Evolutionary conservation across 2,888 invertebrate genomes (phyloP).

Genomic region (Anoncus sp.): DNA sequence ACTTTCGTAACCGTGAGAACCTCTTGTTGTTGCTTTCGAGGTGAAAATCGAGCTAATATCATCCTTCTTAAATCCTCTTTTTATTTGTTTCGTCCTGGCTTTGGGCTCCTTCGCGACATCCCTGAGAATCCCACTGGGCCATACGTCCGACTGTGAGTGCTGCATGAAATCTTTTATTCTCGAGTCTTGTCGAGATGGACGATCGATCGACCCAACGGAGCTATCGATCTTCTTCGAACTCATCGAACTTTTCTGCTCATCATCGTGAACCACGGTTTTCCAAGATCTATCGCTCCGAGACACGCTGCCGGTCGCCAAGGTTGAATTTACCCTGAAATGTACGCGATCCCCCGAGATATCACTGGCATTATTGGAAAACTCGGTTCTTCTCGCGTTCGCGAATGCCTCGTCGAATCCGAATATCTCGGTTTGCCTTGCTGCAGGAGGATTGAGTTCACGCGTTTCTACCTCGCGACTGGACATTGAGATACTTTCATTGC

Average conservation of each 20-base stretch:
- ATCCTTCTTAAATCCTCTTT: constrained; percentile 41
- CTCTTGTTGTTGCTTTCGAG: not conserved
- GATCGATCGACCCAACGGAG: constrained; percentile 18
- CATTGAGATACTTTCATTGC: constrained; percentile 8
- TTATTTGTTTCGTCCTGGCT: constrained; percentile 27
- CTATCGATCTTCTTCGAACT: constrained; percentile 54
- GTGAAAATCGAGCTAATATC: constrained; percentile 7
- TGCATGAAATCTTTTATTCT: not conserved
- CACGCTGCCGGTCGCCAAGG: not conserved
- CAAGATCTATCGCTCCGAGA: constrained; percentile 17
- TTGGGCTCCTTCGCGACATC: constrained; percentile 1
- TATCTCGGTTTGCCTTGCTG: constrained; percentile 16
- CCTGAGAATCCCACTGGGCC: constrained; percentile 6
- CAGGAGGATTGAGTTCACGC: not conserved
- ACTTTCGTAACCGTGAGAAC: not conserved
- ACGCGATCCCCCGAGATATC: constrained; percentile 20
- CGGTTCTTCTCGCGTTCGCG: not conserved
- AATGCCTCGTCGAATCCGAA: constrained; percentile 12
- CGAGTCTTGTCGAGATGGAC: constrained; percentile 1
- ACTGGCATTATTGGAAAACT: constrained; percentile 43
- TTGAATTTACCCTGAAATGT: constrained; percentile 28
- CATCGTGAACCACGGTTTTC: constrained; percentile 24
- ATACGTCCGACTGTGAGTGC: not conserved
- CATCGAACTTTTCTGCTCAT: constrained; percentile 18
- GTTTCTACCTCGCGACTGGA: not conserved